These are phyloP conservation scores for Spodoptera exigua DNA, from an alignment of 2,888 invertebrate genomes.

Conservation along the genomic window DNA sequence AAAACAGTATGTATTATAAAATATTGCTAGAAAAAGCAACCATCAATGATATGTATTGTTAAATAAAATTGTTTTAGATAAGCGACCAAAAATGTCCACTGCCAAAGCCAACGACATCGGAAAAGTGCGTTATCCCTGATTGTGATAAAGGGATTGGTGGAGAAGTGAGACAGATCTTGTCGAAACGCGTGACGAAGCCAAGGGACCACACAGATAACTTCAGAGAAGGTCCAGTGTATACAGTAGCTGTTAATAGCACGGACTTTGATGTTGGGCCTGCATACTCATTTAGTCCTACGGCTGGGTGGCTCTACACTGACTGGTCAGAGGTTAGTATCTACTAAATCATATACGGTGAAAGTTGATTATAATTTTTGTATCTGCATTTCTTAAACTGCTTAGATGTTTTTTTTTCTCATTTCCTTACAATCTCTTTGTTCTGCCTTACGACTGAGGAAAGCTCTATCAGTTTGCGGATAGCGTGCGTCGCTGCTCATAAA, in stretches of 20 bases:
- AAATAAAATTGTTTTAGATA: constrained; percentile 73
- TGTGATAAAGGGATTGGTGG: constrained; percentile 65
- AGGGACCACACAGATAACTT: constrained; percentile 78
- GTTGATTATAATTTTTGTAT: too few species aligned
- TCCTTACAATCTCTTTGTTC: too few species aligned
- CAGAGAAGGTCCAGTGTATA: constrained; percentile 80
- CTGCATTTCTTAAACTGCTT: too few species aligned
- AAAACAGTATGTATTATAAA: too few species aligned
- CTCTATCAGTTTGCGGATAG: too few species aligned
- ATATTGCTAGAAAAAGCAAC: too few species aligned
- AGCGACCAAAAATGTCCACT: constrained; percentile 80
- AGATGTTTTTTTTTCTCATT: too few species aligned
- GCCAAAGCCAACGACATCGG: constrained; percentile 74
- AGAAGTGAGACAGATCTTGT: constrained; percentile 67
- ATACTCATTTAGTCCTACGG: constrained; percentile 77
- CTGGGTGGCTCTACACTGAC: constrained; percentile 89
- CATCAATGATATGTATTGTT: too few species aligned
- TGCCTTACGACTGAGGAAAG: too few species aligned
- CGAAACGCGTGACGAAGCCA: constrained; percentile 63
- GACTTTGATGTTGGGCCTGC: constrained; percentile 79
- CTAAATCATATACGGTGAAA: too few species aligned
- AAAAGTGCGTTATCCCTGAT: constrained; percentile 77
- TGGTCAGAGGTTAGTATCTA: constrained; percentile 87
- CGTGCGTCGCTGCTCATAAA: too few species aligned
- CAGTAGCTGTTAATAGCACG: constrained; percentile 76